Base-by-base conservation (phyloP, 2,888 invertebrate species). In the Dichetophora obliterata region DNA sequence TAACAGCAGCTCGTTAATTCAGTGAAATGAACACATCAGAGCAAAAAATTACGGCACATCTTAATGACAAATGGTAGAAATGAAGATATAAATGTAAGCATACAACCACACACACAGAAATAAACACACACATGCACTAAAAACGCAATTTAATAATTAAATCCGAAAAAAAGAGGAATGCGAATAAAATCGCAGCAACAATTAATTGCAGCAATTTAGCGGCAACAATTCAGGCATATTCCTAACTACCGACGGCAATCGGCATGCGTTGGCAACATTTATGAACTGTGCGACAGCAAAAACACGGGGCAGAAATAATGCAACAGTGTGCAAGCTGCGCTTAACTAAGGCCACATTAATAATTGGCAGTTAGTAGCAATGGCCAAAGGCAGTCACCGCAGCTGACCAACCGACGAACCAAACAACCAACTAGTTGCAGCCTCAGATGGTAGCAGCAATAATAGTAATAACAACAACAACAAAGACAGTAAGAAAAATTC, bases 21-120 rank as follows among this genome's bases (percentile, higher is more conserved):
- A 77, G 78, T 75, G 79, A 78, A 79, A 80, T 80, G 79, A 80
- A 81, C 80, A 80, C 79, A 80, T 81, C 79, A 81, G 78, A 79
- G 78, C 78, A 78, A 77, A 78, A 79, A 80, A 80, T 79, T 79
- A 80, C 76, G 78, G 78, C 79, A 80, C 79, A 80, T 77, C 75
- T 57, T 71, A 71, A 71, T 71, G 57, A 57, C 54, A 71, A 57
- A 71, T 71, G 71, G 37, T 54, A 71, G 76, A 73, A 63, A 52
- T 16, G 59, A 73, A 68, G 68, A 24, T 63, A 24, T 52, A 19
- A 14, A 50, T n/a, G 19, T 59, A 14, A 3, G 57, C 43, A 14
- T 19, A 59, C 59, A 61, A 22, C 9, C 61, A 37, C 57, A 57
- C 14, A 27, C 43, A 16, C 52, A 48, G 54, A n/a, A n/a, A 34